Conservation (phyloP, 2,113 vertebrate species). For the Melospiza georgiana region DNA sequence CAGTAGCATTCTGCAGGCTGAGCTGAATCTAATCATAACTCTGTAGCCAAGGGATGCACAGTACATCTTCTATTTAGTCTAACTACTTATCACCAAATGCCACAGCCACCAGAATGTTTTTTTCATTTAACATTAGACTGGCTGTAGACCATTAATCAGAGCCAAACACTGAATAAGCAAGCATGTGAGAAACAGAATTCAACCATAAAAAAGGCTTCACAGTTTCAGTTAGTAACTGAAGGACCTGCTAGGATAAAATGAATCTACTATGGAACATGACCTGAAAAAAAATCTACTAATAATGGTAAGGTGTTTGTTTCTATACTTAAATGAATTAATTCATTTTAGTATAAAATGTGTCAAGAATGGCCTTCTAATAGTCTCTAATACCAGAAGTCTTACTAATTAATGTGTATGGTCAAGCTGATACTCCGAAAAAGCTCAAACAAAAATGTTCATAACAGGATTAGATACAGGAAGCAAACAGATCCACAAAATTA, state of each 20-base stretch:
- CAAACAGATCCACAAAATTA: background rate
- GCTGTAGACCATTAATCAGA: constrained; percentile 6
- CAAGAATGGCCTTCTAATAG: background rate
- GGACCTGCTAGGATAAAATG: background rate
- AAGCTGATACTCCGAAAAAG: background rate
- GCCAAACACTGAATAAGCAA: background rate
- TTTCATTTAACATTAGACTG: constrained; percentile 20
- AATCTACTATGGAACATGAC: background rate
- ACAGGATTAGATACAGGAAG: background rate
- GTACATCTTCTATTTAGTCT: constrained; percentile 44
- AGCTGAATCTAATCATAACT: constrained; percentile 38
- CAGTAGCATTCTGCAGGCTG: background rate
- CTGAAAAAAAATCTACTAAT: background rate
- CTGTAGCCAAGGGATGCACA: constrained; percentile 15
- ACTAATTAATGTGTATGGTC: background rate
- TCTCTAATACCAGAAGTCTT: background rate
- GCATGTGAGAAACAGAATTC: background rate
- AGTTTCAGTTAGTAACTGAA: background rate
- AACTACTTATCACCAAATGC: constrained; percentile 61
- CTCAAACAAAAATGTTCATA: background rate
- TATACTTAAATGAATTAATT: background rate
- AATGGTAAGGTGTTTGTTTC: background rate
- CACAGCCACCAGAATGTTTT: constrained; percentile 22
- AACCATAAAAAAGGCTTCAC: background rate
- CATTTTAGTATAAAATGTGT: background rate